Conservation (phyloP, 2,888 invertebrate genomes). For the Ernsta delagoae region DNA sequence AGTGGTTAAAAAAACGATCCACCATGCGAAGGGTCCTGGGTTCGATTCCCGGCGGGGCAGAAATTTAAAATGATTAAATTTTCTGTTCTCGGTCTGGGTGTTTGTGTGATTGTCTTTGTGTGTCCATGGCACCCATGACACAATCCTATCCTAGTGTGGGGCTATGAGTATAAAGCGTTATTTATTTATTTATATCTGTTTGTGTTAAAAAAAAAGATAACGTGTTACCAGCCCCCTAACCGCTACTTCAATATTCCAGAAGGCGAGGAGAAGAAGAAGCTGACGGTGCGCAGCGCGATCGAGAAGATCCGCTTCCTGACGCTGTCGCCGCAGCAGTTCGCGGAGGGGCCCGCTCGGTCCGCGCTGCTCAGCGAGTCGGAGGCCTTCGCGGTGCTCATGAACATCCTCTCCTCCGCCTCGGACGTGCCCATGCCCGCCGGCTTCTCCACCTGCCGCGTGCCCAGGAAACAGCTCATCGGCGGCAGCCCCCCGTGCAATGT, state of each 20-base stretch:
- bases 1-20: no score
- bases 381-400: conserved; percentile 92
- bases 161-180: no score
- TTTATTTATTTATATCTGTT: no score
- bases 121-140: no score
- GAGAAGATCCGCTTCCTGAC: conserved; percentile 92
- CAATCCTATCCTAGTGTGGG: no score
- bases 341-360: conserved; percentile 92
- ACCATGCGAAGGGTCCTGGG: no score
- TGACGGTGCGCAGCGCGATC: conserved; percentile 86
- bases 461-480: conserved; percentile 71
- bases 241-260: conserved; percentile 45
- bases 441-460: conserved; percentile 85
- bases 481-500: conserved; percentile 61
- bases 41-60: no score
- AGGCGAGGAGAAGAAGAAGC: conserved; percentile 53
- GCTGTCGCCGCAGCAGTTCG: conserved; percentile 92
- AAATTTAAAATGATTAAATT: no score
- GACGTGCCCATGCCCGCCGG: conserved; percentile 90
- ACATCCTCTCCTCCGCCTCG: conserved; percentile 89
- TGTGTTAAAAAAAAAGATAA: no score
- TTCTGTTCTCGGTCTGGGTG: no score
- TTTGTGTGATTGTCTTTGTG: no score
- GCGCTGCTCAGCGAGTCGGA: conserved; percentile 90
- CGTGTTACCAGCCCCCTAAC: no score